Evolutionary conservation across 2,113 vertebrate genomes (phyloP), one percentile per base, ranked within the genome.

Genomic region (Dicentrarchus labrax): DNA sequence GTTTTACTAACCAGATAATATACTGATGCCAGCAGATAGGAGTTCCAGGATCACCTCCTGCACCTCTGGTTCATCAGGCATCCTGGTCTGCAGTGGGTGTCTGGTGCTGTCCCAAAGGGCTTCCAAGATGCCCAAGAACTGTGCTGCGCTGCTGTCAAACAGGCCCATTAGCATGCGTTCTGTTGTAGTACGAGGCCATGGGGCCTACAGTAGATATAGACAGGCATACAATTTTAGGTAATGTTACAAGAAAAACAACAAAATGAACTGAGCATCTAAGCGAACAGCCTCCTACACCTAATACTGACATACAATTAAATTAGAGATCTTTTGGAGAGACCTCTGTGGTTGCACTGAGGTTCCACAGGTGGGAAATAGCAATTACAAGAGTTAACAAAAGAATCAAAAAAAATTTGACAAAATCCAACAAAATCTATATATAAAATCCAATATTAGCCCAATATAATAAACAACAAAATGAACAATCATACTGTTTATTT

Each of bases 61-160:
- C 30, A 95, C 30, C 89, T 97, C 96, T 1, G 41, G 47, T 83
- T 98, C 96, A 17, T 97, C 96, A 3, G 95, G 94, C 65, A 78
- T 11, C 16, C 90, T 93, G 2, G 94, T 94, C 51, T 94, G 87
- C 43, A 98, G 87, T 0, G 94, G 93, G 6, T 61, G 88, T 60
- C 93, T 93, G 13, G 74, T 94, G 4, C 93, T 94, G 82, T 97
- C 95, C 84, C 96, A 95, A 11, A 99, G 91, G 5, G 96, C 96
- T 89, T 99, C 98, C 80, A 97, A 72, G 72, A 99, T 92, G 19
- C 95, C 96, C 82, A 98, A 94, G 86, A 99, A 97, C 51, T 95
- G 96, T 53, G 96, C 94, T 2, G 98, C 94, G 12, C 94, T 85
- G 78, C 94, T 91, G 5, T 97, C 96, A 89, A 99, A 99, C 91